Evolutionary conservation across 2,797 vertebrate genomes (phyloP), one percentile per base, ranked within the genome.

Genomic region (Vireo griseus): DNA sequence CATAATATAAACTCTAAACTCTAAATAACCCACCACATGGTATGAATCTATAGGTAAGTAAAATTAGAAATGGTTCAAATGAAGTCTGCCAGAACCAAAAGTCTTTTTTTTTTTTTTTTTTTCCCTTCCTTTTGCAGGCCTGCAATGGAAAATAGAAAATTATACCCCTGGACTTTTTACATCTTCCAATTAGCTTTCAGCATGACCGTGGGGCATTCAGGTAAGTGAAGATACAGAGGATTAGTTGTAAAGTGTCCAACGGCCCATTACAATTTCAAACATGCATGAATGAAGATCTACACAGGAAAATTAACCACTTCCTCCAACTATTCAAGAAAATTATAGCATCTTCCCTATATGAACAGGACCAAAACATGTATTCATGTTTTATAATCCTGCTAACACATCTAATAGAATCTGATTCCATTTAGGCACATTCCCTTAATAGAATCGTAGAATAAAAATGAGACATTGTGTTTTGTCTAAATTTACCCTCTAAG

Each of bases 61-160:
- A 95, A 92, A 95, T 92, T 72, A 86, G 76, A 94, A 92, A 68
- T 79, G 47, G 55, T 88, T 92, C 67, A 92, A 81, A 86, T 78
- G 7, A 95, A 75, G n/a, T 65, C 73, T 93, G 50, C 51, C 83
- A 84, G 73, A 90, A 90, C 42, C 11, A 40, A 65, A 86, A 75
- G 15, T 72, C 61, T 86, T 7, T 33, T 29, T 28, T 22, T 5
- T 9, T 44, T 20, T 10, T 20, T 44, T 19, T 5, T 13, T 17
- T 1, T 13, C 3, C 4, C 11, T 25, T 7, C 10, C 9, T 5
- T 13, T 52, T 40, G 10, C 42, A 55, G 31, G 11, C 8, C 13
- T 31, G 14, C 61, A 85, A 44, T 67, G 24, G 39, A 80, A 94
- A 90, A 63, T 65, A 83, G 61, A 78, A 79, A 77, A 86, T 80